Evolutionary conservation across 2,113 vertebrate species (phyloP).

Genomic region (Neopipo cinnamomea): DNA sequence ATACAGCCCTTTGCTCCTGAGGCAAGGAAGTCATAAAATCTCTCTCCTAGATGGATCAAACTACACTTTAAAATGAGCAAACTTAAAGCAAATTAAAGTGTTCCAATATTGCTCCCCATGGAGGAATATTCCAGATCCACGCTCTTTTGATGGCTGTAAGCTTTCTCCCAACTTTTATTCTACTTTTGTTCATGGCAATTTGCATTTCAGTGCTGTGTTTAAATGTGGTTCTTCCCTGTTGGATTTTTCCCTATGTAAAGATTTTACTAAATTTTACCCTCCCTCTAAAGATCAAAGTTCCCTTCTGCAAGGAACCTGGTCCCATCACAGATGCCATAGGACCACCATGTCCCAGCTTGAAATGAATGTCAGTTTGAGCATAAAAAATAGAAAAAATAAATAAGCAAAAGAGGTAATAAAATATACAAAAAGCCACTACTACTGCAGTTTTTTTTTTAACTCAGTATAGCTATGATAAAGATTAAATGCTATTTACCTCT

Average conservation of each 20-base stretch:
- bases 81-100: neutral
- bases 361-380: neutral
- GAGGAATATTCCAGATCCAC: neutral
- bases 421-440: neutral
- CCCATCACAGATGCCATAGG: neutral
- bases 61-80: neutral
- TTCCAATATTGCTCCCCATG: neutral
- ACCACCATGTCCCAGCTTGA: neutral
- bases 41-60: neutral
- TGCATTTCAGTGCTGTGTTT: neutral
- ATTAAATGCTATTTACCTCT: neutral
- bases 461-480: neutral
- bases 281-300: neutral
- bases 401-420: neutral
- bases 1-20: neutral
- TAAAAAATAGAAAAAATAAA: neutral
- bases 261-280: neutral
- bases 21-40: slow-evolving; percentile 4
- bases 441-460: neutral
- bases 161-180: neutral
- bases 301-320: neutral
- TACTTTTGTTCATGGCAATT: neutral
- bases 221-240: neutral
- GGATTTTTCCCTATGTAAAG: neutral
- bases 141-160: neutral